Percentiles rank a stretch among this genome's conserved stretches.
Evolutionary conservation across 2,797 vertebrate species (phyloP).

Genomic region (Alca torda): DNA sequence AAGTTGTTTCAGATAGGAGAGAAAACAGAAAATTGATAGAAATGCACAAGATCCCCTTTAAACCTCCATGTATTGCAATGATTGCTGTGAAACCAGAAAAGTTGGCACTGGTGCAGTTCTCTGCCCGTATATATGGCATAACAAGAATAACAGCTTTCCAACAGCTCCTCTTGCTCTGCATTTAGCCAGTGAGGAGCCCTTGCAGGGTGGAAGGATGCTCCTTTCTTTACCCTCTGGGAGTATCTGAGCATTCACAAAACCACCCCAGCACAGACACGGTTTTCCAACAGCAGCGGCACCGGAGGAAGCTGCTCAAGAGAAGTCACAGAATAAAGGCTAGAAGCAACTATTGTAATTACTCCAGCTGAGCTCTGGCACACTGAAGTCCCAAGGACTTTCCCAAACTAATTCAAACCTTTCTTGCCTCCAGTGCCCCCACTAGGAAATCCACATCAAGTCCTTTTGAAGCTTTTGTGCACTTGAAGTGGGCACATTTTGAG

Average conservation of each 20-base stretch:
- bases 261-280: background rate
- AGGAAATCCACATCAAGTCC: background rate
- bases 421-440: background rate
- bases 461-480: background rate
- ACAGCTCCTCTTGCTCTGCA: background rate
- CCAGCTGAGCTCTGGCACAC: background rate
- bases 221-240: background rate
- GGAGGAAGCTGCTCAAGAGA: background rate
- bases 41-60: background rate
- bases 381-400: background rate
- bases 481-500: background rate
- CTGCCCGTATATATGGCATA: background rate
- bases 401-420: background rate
- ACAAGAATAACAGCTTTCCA: background rate
- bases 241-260: background rate
- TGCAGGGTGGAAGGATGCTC: background rate
- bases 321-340: background rate
- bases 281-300: background rate
- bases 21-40: background rate
- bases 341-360: background rate
- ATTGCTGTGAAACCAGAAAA: background rate
- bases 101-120: background rate
- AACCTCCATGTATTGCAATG: background rate
- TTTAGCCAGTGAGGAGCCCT: background rate
- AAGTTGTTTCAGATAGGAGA: background rate